Base-by-base conservation (phyloP, 2,113 vertebrate species). In the Tetrax tetrax region DNA sequence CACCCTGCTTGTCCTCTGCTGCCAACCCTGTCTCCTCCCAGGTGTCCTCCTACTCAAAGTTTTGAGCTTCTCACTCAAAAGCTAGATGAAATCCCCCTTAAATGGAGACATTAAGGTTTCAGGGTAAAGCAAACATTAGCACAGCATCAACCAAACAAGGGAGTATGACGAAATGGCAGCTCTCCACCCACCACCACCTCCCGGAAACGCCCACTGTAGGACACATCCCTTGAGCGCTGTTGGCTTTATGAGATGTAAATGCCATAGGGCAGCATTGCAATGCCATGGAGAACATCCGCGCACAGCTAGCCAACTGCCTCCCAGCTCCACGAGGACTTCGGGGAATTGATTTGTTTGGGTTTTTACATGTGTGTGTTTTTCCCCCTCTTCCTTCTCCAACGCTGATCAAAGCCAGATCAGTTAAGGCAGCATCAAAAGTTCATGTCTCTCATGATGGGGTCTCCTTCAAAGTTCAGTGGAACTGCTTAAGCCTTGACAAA, bases 401-500 rank as follows among this genome's bases (percentile, higher is more conserved):
- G 6, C 48, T 95, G 97, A 98, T 98, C 95, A 97, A 98, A 98
- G 97, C 35, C 2, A 7, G 47, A 24, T 60, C 88, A 88, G 94
- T 81, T 93, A 70, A 83, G 85, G 78, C 75, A 90, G 84, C 80
- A 10, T 86, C 90, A 90, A 48, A 97, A 96, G 97, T 97, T 94
- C 94, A 85, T 7, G 57, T 48, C 66, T 51, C 69, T 95, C 89
- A 77, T 64, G 83, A 92, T 66, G 70, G 70, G 93, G 89, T 96
- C 89, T 95, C 95, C 95, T 98, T 97, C 97, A 95, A 97, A 97
- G 92, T 97, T 92, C 95, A 96, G 76, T 56, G 84, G 90, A 85
- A 83, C 61, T 95, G 72, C 96, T 95, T 96, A 94, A 97, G 95
- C 96, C 81, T 88, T 72, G 77, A 96, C 92, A 96, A 98, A 97